A percentile compares a stretch with the other conserved stretches of the same genome.
Evolutionary conservation across 2,113 vertebrate species (phyloP).

Genomic region (Lichenostomus cassidix): DNA sequence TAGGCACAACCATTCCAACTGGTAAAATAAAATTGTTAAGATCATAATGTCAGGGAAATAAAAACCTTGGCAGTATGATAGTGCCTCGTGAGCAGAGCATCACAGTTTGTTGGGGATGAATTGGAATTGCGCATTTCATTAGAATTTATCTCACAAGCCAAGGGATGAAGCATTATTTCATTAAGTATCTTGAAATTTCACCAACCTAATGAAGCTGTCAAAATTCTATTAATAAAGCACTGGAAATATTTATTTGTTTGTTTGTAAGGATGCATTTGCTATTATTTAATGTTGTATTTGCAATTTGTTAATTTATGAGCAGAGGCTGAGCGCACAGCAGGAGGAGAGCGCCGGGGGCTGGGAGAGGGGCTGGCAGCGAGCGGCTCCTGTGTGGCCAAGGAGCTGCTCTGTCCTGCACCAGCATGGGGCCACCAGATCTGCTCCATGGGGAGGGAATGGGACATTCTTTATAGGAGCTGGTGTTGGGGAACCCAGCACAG

Average conservation of each 20-base stretch:
- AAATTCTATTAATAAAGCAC: constrained; percentile 49
- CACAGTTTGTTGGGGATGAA: constrained; percentile 5
- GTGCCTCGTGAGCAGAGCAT: constrained; percentile 7
- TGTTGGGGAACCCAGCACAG: fast-evolving
- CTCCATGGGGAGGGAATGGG: fast-evolving
- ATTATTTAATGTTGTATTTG: constrained; percentile 27
- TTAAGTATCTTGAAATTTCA: constrained; percentile 59
- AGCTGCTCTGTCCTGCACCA: fast-evolving
- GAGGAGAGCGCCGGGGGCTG: background rate
- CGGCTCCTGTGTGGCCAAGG: fast-evolving
- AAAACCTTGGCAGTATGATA: constrained; percentile 27
- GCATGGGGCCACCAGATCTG: background rate
- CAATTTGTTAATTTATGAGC: background rate
- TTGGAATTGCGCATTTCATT: background rate
- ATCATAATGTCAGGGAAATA: constrained; percentile 44
- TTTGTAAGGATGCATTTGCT: constrained; percentile 4
- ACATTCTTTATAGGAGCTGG: fast-evolving
- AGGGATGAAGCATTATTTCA: constrained; percentile 44
- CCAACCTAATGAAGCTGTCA: constrained; percentile 55
- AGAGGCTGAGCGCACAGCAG: fast-evolving
- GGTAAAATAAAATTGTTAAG: constrained; percentile 43
- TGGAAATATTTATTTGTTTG: constrained; percentile 59
- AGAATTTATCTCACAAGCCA: constrained; percentile 27
- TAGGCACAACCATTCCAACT: constrained; percentile 22
- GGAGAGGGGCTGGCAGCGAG: fast-evolving